Evolutionary conservation across 2,797 vertebrate species (phyloP).

Genomic region (Chaunax sp.): DNA sequence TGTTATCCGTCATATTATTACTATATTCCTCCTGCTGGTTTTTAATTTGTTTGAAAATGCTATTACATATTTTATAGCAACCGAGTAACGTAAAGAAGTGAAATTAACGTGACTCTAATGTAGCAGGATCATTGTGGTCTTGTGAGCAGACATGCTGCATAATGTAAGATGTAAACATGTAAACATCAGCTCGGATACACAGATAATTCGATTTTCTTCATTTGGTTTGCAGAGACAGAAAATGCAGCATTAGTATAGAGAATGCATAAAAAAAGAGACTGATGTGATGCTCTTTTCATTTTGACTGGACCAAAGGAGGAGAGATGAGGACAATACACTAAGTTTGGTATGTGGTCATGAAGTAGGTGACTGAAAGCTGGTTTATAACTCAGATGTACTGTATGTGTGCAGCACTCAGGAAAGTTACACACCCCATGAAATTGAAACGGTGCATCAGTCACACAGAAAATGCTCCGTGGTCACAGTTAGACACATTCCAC

Average conservation of each 20-base stretch:
- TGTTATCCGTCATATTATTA: conserved; percentile 3
- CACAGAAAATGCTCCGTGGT: conserved; percentile 44
- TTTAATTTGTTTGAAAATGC: too few species aligned
- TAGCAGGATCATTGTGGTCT: too few species aligned
- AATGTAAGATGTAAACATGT: conserved; percentile 6
- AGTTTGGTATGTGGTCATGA: conserved; percentile 24
- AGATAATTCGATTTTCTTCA: too few species aligned
- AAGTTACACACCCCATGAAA: conserved; percentile 24
- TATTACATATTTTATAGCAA: too few species aligned
- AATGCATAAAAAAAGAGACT: too few species aligned
- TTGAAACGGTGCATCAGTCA: conserved; percentile 33
- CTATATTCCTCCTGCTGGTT: conserved; percentile 5
- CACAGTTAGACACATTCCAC: conserved; percentile 32
- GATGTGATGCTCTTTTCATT: too few species aligned
- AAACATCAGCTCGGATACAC: too few species aligned
- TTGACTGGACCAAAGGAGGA: background rate
- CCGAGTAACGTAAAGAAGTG: too few species aligned
- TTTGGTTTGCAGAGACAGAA: too few species aligned
- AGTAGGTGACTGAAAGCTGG: conserved; percentile 28
- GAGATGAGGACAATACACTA: conserved; percentile 25
- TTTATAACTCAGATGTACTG: conserved; percentile 22
- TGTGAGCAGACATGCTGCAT: background rate
- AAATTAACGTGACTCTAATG: too few species aligned
- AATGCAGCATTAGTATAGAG: too few species aligned
- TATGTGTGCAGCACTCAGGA: conserved; percentile 8